Evolutionary conservation across 2,888 invertebrate genomes (phyloP).

Genomic region (Ganaspis brasiliensis): DNA sequence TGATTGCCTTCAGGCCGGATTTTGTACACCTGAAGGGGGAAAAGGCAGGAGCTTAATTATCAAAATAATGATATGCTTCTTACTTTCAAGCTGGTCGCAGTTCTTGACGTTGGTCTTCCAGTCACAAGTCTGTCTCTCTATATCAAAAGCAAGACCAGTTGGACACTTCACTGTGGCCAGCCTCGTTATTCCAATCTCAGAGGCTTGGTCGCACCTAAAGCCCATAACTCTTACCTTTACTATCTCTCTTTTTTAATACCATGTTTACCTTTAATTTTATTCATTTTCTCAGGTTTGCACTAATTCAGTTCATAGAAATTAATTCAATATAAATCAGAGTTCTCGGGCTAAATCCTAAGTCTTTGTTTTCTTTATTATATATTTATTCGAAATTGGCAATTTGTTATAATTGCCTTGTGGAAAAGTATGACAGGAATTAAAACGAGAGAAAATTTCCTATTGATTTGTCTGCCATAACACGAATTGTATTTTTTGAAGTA

Average conservation of each 20-base stretch:
- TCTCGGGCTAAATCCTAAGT: too few species aligned
- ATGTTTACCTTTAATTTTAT: conserved; percentile 12
- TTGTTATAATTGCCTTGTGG: too few species aligned
- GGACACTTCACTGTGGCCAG: conserved; percentile 95
- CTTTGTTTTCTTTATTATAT: too few species aligned
- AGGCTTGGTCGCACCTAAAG: conserved; percentile 95
- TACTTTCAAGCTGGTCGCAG: conserved; percentile 96
- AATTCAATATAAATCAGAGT: too few species aligned
- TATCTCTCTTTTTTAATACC: background rate
- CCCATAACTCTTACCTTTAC: conserved; percentile 46
- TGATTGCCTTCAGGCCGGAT: conserved; percentile 97
- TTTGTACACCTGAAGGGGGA: conserved; percentile 93
- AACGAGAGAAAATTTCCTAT: too few species aligned
- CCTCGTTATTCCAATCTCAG: conserved; percentile 92
- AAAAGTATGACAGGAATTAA: too few species aligned
- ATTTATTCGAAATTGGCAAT: too few species aligned
- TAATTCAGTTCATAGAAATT: too few species aligned
- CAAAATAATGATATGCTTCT: conserved; percentile 80
- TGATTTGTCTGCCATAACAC: too few species aligned
- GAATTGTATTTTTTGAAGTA: too few species aligned
- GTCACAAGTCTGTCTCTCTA: conserved; percentile 96
- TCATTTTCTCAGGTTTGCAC: background rate
- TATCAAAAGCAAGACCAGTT: conserved; percentile 95
- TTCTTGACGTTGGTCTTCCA: conserved; percentile 98
- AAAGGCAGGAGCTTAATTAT: conserved; percentile 79